These are phyloP conservation scores for Hydractinia symbiolongicarpus DNA, from an alignment of 30 jellyfish, hydroid and myxozoan genomes.

Conservation along the genomic window DNA sequence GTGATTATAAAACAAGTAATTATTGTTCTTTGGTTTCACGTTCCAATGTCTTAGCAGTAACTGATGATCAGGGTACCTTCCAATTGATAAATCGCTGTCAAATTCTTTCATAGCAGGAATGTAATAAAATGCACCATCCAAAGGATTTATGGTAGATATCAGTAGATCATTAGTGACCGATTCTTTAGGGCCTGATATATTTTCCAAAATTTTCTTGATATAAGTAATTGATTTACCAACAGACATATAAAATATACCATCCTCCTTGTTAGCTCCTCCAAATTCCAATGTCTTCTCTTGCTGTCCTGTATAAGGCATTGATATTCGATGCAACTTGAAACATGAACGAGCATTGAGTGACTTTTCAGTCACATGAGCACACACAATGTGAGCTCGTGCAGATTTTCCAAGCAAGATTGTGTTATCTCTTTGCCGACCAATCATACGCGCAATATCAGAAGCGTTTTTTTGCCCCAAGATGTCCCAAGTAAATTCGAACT, in stretches of 20 bases:
- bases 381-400: conserved; percentile 18
- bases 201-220: background rate
- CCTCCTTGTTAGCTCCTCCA: conserved; percentile 35
- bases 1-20: conserved; percentile 21
- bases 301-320: conserved; percentile 19
- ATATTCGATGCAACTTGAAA: conserved; percentile 22
- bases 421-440: conserved; percentile 28
- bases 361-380: conserved; percentile 11
- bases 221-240: conserved; percentile 11
- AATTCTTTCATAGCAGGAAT: conserved; percentile 26
- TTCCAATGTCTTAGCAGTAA: conserved; percentile 20
- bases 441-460: conserved; percentile 17
- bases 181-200: conserved; percentile 4
- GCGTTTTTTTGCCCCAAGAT: conserved; percentile 16
- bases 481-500: conserved; percentile 23
- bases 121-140: conserved; percentile 22
- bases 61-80: background rate
- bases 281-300: background rate
- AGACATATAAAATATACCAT: conserved; percentile 28
- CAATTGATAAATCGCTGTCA: background rate
- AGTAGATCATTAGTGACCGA: conserved; percentile 10
- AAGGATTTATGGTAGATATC: conserved; percentile 7
- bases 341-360: background rate
- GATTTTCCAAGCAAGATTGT: conserved; percentile 11
- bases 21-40: conserved; percentile 8